phyloP scores from a whole-genome alignment of 2,113 vertebrate genomes.

The Calyptommatus sinebrachiatus region DNA sequence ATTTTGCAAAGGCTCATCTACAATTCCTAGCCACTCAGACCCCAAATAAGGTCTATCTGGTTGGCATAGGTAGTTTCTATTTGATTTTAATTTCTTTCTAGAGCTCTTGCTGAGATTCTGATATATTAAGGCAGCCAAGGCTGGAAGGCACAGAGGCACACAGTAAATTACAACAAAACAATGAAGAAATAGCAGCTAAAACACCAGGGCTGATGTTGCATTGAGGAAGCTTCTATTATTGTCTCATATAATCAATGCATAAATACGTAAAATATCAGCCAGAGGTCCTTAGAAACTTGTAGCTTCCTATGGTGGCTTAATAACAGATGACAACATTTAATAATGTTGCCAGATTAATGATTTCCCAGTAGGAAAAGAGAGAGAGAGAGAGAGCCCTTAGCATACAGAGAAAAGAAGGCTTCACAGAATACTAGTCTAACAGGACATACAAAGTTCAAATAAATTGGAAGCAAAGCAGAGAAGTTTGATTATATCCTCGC shows the following conservation, averaged over 20 bases:
- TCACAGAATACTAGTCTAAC: not conserved
- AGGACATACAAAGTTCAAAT: not conserved
- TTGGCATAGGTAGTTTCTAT: not conserved
- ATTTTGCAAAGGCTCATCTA: not conserved
- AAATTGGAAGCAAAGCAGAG: not conserved
- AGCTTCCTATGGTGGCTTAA: not conserved
- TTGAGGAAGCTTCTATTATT: not conserved
- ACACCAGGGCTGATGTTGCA: slow-evolving; percentile 13
- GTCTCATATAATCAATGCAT: slow-evolving; percentile 6
- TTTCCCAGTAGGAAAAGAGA: slow-evolving; percentile 9
- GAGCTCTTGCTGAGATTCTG: not conserved
- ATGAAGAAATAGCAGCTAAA: not conserved
- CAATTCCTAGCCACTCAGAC: not conserved
- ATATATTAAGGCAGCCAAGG: not conserved
- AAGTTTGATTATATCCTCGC: too few relatives aligned
- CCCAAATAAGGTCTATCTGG: not conserved
- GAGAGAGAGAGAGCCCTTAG: not conserved
- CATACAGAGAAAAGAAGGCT: not conserved
- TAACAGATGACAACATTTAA: slow-evolving; percentile 7
- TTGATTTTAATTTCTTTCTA: not conserved
- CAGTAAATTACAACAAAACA: not conserved
- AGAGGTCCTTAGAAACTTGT: slow-evolving; percentile 19
- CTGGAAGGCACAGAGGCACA: not conserved
- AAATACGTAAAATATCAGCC: slow-evolving; percentile 7
- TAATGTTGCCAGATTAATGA: slow-evolving; percentile 9